A percentile compares a stretch with the other conserved stretches of the same genome.
Conservation (phyloP, 1,140 invertebrate species). For the Heterodera carotae region DNA sequence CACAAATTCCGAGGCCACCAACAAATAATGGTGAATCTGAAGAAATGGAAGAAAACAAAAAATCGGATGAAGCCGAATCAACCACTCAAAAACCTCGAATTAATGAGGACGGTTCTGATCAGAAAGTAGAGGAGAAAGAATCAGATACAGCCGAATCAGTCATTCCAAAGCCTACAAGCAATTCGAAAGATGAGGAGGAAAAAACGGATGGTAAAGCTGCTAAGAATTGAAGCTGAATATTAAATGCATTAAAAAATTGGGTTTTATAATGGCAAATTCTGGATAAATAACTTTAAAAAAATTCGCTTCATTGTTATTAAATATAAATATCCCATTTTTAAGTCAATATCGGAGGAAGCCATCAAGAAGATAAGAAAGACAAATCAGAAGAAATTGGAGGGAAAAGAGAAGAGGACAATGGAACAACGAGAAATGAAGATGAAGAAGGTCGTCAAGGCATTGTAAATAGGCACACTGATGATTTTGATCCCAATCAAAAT, state of each 20-base stretch:
- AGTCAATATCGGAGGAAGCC: too few species aligned
- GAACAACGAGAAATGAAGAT: not conserved
- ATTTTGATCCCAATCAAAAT: too few species aligned
- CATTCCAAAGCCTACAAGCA: not conserved
- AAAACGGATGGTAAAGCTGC: not conserved
- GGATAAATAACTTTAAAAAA: too few species aligned
- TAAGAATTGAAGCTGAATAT: not conserved
- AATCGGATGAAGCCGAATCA: too few species aligned
- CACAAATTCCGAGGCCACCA: not conserved
- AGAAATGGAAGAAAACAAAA: not conserved
- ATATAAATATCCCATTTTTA: too few species aligned
- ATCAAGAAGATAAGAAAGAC: not conserved
- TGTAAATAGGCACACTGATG: not conserved
- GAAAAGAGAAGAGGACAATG: conserved; percentile 2
- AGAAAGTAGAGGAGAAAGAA: too few species aligned
- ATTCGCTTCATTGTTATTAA: too few species aligned
- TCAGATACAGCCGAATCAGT: not conserved
- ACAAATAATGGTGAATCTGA: conserved; percentile 17
- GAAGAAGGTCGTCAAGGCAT: not conserved
- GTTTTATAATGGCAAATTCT: too few species aligned
- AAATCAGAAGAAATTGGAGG: not conserved
- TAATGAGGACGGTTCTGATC: too few species aligned
- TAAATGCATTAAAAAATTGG: too few species aligned
- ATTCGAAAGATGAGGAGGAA: conserved; percentile 9
- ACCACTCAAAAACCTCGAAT: not conserved